Evolutionary conservation across 2,797 vertebrate species (phyloP).

Genomic region (Galaxias olidus): DNA sequence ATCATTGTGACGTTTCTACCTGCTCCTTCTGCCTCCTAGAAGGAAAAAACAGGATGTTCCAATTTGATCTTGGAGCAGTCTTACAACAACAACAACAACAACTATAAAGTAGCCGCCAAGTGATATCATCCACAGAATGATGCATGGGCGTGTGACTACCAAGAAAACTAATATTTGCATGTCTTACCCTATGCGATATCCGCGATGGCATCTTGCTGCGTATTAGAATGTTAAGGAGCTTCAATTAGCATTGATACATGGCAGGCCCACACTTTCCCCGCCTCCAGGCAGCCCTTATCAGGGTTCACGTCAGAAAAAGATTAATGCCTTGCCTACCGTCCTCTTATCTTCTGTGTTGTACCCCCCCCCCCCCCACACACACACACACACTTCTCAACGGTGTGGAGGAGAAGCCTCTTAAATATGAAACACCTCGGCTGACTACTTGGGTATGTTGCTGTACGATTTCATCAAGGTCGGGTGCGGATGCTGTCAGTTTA

Average conservation of each 20-base stretch:
- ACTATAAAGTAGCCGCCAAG: not conserved
- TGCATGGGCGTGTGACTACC: not conserved
- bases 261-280: not conserved
- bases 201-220: constrained; percentile 15
- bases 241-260: constrained; percentile 36
- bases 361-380: constrained; percentile 25
- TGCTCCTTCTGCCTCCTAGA: not conserved
- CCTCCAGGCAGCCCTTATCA: constrained; percentile 46
- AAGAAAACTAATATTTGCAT: too few relatives aligned
- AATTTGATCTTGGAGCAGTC: too few relatives aligned
- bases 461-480: not conserved
- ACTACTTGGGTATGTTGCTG: constrained; percentile 7
- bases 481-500: not conserved
- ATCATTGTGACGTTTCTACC: constrained; percentile 17
- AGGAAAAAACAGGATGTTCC: constrained; percentile 2
- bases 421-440: constrained; percentile 40
- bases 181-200: not conserved
- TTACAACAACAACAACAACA: not conserved
- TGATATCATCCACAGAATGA: not conserved
- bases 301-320: constrained; percentile 61
- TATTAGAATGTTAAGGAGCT: constrained; percentile 41
- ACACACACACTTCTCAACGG: constrained; percentile 34
- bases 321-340: constrained; percentile 50
- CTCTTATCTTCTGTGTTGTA: constrained; percentile 52
- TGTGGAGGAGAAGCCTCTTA: constrained; percentile 36